These are phyloP conservation scores for Buathra laborator DNA, from an alignment of 2,888 invertebrate genomes.

Conservation along the genomic window DNA sequence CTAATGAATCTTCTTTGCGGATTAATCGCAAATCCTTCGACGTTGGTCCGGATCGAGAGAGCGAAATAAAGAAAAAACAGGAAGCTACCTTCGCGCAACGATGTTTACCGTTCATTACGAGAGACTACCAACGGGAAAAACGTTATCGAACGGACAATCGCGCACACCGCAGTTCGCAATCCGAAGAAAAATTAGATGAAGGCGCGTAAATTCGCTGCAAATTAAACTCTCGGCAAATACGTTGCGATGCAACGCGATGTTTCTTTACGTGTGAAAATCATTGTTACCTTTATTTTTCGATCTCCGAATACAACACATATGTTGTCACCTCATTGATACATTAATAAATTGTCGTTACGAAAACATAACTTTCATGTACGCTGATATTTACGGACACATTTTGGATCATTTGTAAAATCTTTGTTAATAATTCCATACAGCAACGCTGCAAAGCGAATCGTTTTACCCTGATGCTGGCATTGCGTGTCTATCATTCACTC, in stretches of 20 bases:
- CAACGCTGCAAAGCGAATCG: too few relatives aligned
- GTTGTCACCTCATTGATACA: too few relatives aligned
- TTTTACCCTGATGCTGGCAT: neutral
- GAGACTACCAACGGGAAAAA: constrained; percentile 18
- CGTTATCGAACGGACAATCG: constrained; percentile 50
- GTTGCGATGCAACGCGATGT: constrained; percentile 40
- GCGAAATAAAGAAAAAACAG: constrained; percentile 23
- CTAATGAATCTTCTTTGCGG: constrained; percentile 28
- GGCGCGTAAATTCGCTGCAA: constrained; percentile 77
- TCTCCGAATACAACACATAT: too few relatives aligned
- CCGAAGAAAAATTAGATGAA: constrained; percentile 74
- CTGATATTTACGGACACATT: too few relatives aligned
- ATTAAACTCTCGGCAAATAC: constrained; percentile 75
- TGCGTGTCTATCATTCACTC: constrained; percentile 62
- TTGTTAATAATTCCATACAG: too few relatives aligned
- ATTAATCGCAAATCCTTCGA: constrained; percentile 50
- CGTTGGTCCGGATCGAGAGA: constrained; percentile 21
- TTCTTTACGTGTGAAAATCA: neutral
- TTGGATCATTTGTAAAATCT: too few relatives aligned
- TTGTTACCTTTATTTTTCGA: constrained; percentile 8
- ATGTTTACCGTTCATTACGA: constrained; percentile 44
- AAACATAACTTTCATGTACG: too few relatives aligned
- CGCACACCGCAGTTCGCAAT: constrained; percentile 59
- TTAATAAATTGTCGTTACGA: too few relatives aligned
- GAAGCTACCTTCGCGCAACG: neutral